phyloP scores from a whole-genome alignment of 2,113 vertebrate species.

The Antechinus stuartii region DNA sequence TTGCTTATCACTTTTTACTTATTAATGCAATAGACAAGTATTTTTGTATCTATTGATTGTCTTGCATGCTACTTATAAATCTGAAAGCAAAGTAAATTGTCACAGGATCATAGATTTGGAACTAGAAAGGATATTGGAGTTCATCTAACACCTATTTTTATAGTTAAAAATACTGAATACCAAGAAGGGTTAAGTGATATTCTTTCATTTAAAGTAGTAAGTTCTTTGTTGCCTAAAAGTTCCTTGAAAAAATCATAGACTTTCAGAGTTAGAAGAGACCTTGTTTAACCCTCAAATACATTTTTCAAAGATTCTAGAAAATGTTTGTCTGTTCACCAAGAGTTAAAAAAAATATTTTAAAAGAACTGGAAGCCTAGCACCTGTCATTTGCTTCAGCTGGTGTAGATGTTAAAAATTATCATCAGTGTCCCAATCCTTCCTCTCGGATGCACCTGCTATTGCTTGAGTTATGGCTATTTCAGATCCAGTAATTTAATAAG shows the following conservation, averaged over 20 bases:
- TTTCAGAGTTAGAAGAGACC: neutral
- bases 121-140: neutral
- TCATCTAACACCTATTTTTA: neutral
- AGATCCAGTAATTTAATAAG: conserved; percentile 74
- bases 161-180: neutral
- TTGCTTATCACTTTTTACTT: conserved; percentile 22
- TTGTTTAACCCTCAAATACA: conserved; percentile 44
- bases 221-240: neutral
- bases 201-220: neutral
- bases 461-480: conserved; percentile 61
- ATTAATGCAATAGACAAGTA: neutral
- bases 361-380: conserved; percentile 74
- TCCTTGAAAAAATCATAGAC: neutral
- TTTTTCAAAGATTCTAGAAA: conserved; percentile 59
- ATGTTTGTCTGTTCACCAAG: conserved; percentile 65
- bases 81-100: neutral
- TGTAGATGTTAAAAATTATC: conserved; percentile 70
- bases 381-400: conserved; percentile 77
- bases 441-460: conserved; percentile 74
- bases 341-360: conserved; percentile 75
- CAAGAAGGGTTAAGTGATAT: neutral
- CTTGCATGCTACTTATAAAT: neutral
- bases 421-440: conserved; percentile 17
- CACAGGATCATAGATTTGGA: neutral
- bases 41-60: neutral